These are phyloP conservation scores for Glandiceps talaboti DNA, from an alignment of 53 echinoderm and acorn worm species.

Conservation along the genomic window DNA sequence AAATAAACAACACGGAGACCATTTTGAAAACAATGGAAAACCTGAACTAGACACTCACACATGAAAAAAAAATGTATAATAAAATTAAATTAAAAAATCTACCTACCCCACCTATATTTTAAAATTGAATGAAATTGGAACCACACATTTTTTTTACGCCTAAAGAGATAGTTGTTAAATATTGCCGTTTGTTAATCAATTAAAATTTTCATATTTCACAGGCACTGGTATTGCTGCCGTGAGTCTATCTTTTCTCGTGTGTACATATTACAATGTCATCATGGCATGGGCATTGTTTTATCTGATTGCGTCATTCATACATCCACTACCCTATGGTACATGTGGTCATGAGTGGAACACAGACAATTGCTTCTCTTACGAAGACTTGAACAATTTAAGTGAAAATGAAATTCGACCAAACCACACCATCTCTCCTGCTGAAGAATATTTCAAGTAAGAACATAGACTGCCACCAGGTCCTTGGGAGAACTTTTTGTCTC, in stretches of 20 bases:
- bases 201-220: constrained; percentile 4
- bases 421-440: constrained; percentile 49
- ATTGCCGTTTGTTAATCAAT: no score
- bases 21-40: no score
- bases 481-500: no score
- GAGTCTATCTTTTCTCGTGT: constrained; percentile 77
- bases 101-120: no score
- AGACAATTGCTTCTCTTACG: constrained; percentile 55
- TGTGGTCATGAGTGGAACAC: constrained; percentile 86
- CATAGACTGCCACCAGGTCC: no score
- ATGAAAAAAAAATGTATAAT: no score
- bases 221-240: constrained; percentile 87
- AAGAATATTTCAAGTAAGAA: constrained; percentile 97
- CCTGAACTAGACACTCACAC: no score
- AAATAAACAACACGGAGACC: no score
- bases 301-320: constrained; percentile 68
- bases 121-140: no score
- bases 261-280: constrained; percentile 98
- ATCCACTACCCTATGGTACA: constrained; percentile 63
- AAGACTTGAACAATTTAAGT: constrained; percentile 35
- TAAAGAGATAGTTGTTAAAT: no score
- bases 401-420: constrained; percentile 40
- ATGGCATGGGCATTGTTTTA: constrained; percentile 97
- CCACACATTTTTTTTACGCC: no score
- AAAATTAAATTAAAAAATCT: no score